Evolutionary conservation across 2,888 invertebrate species (phyloP).

Genomic region (Teleiodes luculella): DNA sequence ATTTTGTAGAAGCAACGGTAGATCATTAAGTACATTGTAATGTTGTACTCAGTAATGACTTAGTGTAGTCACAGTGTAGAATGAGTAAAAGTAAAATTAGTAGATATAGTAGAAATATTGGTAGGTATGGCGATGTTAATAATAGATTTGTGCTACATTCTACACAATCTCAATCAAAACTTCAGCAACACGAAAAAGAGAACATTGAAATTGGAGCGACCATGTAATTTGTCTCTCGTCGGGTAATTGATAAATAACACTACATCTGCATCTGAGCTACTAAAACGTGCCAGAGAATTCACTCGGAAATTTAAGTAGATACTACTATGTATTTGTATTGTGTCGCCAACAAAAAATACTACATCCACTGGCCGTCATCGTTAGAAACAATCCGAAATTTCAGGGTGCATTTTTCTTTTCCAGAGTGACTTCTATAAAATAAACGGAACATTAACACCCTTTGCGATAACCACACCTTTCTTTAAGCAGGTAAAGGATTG

Average conservation of each 20-base stretch:
- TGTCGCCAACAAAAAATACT: too few species aligned
- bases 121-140: neutral
- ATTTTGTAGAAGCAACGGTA: too few species aligned
- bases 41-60: too few species aligned
- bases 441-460: conserved; percentile 68
- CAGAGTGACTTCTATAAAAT: conserved; percentile 78
- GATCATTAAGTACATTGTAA: too few species aligned
- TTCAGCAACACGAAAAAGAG: neutral
- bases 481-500: conserved; percentile 18
- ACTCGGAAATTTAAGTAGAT: too few species aligned
- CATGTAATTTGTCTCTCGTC: neutral
- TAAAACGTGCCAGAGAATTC: neutral
- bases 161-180: neutral
- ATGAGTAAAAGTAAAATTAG: too few species aligned
- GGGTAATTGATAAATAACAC: neutral
- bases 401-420: conserved; percentile 55
- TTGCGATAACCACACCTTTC: conserved; percentile 54
- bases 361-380: neutral
- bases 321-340: too few species aligned
- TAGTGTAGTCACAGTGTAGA: too few species aligned
- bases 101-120: too few species aligned
- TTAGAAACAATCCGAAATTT: neutral
- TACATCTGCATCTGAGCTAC: neutral
- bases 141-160: neutral
- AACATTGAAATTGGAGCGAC: neutral